Evolutionary conservation across 1,140 invertebrate genomes (phyloP).

Genomic region (Leptestheria dahalacensis): DNA sequence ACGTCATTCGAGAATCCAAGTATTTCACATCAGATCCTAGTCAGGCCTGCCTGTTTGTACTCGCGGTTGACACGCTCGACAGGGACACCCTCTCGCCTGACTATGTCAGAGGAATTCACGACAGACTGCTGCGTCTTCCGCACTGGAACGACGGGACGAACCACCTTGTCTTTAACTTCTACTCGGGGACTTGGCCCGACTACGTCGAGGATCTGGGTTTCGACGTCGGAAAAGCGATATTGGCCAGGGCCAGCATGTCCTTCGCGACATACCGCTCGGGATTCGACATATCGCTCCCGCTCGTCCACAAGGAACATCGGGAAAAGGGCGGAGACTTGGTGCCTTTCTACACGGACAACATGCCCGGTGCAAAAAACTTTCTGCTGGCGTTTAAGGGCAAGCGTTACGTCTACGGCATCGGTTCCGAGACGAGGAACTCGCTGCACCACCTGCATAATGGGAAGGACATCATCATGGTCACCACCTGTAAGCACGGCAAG

Average conservation of each 20-base stretch:
- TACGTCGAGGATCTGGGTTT: conserved; percentile 89
- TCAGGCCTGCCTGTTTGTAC: conserved; percentile 87
- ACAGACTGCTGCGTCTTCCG: conserved; percentile 53
- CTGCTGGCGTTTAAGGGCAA: conserved; percentile 90
- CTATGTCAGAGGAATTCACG: conserved; percentile 75
- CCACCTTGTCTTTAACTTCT: conserved; percentile 96
- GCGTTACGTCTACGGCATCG: conserved; percentile 95
- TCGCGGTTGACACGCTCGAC: conserved; percentile 89
- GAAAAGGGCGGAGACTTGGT: conserved; percentile 73
- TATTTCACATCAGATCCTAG: conserved; percentile 62
- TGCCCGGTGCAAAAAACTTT: conserved; percentile 63
- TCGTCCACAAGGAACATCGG: conserved; percentile 90
- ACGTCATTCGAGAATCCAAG: conserved; percentile 71
- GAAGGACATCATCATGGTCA: conserved; percentile 85
- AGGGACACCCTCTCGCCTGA: conserved; percentile 80
- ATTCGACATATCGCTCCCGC: conserved; percentile 92
- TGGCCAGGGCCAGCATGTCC: conserved; percentile 92
- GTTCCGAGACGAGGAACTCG: conserved; percentile 92
- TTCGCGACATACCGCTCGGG: conserved; percentile 62
- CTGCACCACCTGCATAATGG: conserved; percentile 95
- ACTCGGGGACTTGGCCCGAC: conserved; percentile 96
- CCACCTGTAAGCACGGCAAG: conserved; percentile 95
- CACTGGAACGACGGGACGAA: conserved; percentile 93
- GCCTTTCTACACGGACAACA: conserved; percentile 55
- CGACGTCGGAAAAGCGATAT: conserved; percentile 83